Evolutionary conservation across 2,797 vertebrate species (phyloP).

Genomic region (Chaetophractus vellerosus): DNA sequence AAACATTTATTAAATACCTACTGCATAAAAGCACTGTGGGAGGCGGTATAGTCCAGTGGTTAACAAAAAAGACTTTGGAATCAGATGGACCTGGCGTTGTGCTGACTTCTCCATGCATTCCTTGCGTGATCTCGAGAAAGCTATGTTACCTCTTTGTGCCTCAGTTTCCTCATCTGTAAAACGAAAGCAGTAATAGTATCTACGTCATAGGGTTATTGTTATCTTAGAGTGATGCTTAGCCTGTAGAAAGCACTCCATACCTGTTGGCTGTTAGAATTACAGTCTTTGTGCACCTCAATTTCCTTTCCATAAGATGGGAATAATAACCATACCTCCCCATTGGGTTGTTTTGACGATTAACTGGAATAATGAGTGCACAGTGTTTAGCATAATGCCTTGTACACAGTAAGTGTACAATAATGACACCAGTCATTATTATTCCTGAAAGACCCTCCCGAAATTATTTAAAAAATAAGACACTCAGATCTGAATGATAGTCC

Average conservation of each 20-base stretch:
- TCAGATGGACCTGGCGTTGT: neutral
- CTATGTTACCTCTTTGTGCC: neutral
- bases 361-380: neutral
- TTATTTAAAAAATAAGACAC: slow-evolving; percentile 31
- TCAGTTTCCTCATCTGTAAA: neutral
- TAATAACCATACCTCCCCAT: neutral
- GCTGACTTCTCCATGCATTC: neutral
- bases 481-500: neutral
- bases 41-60: neutral
- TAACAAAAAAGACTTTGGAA: neutral
- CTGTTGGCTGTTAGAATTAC: neutral
- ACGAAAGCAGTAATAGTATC: neutral
- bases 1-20: neutral
- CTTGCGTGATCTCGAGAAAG: neutral
- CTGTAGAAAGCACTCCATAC: neutral
- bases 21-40: neutral
- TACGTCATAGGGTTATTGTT: neutral
- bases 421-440: neutral
- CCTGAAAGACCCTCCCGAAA: neutral
- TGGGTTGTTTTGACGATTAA: neutral
- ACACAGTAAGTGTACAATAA: neutral
- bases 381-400: neutral
- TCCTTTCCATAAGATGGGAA: slow-evolving; percentile 18
- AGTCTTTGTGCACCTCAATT: neutral
- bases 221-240: neutral